Evolutionary conservation across 2,113 vertebrate genomes (phyloP), one percentile per base, ranked within the genome.

Genomic region (Diphyllodes magnificus): DNA sequence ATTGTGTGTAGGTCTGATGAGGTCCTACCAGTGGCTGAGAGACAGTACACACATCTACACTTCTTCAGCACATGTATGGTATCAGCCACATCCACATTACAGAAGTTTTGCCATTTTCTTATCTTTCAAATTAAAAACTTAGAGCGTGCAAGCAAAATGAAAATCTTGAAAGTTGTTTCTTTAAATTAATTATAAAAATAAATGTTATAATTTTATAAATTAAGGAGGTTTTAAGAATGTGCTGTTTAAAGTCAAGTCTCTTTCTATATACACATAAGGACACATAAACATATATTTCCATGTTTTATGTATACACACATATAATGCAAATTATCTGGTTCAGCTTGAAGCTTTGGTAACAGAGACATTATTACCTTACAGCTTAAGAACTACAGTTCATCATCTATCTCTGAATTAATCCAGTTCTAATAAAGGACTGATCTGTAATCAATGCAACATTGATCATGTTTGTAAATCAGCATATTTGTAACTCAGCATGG

Each of bases 181-280:
- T 35, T 5, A 20, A 44, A 63, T 25, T 54, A 56, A 60, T 39
- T 42, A 65, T 5, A 54, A 50, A 70, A 53, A 35, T 24, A 8
- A 42, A 14, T 35, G 25, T 30, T 20, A 14, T 7, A 33, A 18
- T 53, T 86, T 40, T 21, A 27, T 75, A 59, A 87, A 60, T 57
- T 19, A 70, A 59, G 3, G 4, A 51, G 11, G 6, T 35, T 57
- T 73, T 19, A 86, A 23, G 3, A 53, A 72, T 10, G 8, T 16
- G 19, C 10, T 42, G 10, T 51, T 64, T 66, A 31, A 73, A 90
- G 27, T 6, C 11, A 22, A 22, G 40, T n/a, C 28, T 49, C 30
- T 33, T 12, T 25, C 18, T 40, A 27, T 6, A 28, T 7, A 31
- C 21, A 70, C 0, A 0, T 8, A 75, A 45, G 8, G 35, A 73